Base-by-base conservation (phyloP, 2,797 vertebrate genomes). In the Sardinella longiceps region DNA sequence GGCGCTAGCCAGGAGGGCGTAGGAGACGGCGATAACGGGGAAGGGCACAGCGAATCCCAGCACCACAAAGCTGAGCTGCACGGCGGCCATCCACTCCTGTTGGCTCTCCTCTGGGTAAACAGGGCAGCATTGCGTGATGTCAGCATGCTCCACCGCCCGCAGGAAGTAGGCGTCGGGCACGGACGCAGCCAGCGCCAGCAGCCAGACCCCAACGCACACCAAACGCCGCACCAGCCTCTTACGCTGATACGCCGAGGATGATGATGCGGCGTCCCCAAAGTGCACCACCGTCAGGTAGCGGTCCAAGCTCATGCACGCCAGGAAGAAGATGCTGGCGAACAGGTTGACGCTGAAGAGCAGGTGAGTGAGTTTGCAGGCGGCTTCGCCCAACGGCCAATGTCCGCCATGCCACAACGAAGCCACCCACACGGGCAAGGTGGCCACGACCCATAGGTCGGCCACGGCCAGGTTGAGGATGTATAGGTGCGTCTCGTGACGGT, bases 231-330 rank as follows among this genome's bases (percentile, higher is more conserved):
- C 91, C 77, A 92, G 84, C 93, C 95, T 97, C 88, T 91, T 88
- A 89, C 95, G 95, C 53, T 82, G 87, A 0, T 87, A 84, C 53
- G 90, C 92, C 4, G 95, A 20, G 51, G 51, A 53, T 20, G 51
- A 53, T 20, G 51, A 20, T 18, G 51, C 18, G 20, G 4, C 89
- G 70, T 95, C 93, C 50, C 86, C 89, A 0, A 84, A n/a, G 1
- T 80, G 90, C 70, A 7, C 82, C 6, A 89, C 92, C 46, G 96
- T 97, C 9, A 99, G 91, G 90, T 99, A 99, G 74, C 97, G 97
- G 91, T 99, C 98, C 87, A 98, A 95, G 0, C 98, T 99, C 98
- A 99, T 99, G 93, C 98, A 98, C 0, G 96, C 95, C 88, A 99
- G 92, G 92, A 99, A 98, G 94, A 98, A 99, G 94, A 99, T 99